Evolutionary conservation across 1,140 invertebrate genomes (phyloP), one percentile per base, ranked within the genome.

Genomic region (Arion vulgaris): DNA sequence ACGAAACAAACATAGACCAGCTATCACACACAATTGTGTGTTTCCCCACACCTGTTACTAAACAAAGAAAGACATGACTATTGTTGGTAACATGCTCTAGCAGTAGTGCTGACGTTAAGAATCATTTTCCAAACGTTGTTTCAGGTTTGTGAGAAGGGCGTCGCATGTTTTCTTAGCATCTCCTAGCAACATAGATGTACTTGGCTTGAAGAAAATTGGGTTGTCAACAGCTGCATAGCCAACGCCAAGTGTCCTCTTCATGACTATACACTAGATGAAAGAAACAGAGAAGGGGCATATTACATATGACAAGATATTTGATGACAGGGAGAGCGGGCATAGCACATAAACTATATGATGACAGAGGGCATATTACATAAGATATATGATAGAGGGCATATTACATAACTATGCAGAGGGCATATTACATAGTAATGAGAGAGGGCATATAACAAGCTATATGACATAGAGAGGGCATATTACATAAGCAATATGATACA

Each of bases 91-190:
- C n/a, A 32, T 9, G 19, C 5, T 32, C 62, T 66, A 66, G 32
- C n/a, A 28, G 19, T 66, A 28, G 62, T 23, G 11, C 19, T 72
- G 34, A 11, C 7, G 41, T 75, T 75, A 75, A 28, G 73, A 77
- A 80, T 87, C 83, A 32, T 85, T 80, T 75, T 87, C 89, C 71
- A 89, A 87, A 36, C 89, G 83, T 62, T 82, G 76, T 69, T 84
- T 83, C 9, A 90, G 81, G 80, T 85, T 89, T 28, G 81, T 94
- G 94, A 97, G 93, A 0, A 97, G 93, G 34, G 95, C 94, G 92
- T 98, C 96, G 90, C 96, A 97, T 0, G 96, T 97, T 91, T 97
- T 96, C 94, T 98, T 98, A 66, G 97, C 97, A 91, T 98, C 97
- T 39, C 97, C 97, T 4, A 98, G 93, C 88, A 98, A 93, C 97